A percentile compares a stretch with the other conserved stretches of the same genome.
phyloP scores from a whole-genome alignment of 2,797 vertebrate genomes.

The Glyptemys insculpta region DNA sequence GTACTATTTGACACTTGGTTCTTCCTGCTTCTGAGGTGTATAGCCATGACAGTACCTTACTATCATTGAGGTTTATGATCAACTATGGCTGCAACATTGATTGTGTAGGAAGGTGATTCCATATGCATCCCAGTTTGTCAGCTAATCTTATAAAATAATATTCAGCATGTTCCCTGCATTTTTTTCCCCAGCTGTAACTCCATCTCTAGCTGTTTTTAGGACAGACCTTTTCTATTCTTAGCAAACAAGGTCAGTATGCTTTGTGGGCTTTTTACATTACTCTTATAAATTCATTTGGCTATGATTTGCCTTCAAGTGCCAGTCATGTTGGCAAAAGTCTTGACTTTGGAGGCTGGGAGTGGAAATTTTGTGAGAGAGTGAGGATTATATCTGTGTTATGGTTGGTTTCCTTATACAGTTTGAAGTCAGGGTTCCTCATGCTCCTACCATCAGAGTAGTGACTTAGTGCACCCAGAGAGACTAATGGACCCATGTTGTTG shows the following conservation, averaged over 20 bases:
- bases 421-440: conserved; percentile 31
- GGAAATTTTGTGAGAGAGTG: conserved; percentile 26
- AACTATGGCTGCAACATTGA: not conserved
- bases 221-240: conserved; percentile 42
- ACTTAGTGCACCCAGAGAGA: conserved; percentile 22
- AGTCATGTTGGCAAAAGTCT: not conserved
- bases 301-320: not conserved
- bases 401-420: conserved; percentile 20
- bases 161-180: conserved; percentile 18
- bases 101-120: conserved; percentile 3
- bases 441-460: not conserved
- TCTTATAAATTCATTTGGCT: not conserved
- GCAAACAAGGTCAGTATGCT: conserved; percentile 55
- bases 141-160: conserved; percentile 16
- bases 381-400: conserved; percentile 1
- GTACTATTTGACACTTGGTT: not conserved
- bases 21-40: not conserved
- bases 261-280: not conserved
- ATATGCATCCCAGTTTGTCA: not conserved
- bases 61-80: not conserved
- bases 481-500: conserved; percentile 15
- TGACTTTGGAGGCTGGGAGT: not conserved
- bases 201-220: conserved; percentile 30
- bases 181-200: conserved; percentile 29
- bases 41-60: not conserved